Conservation (phyloP, 2,113 vertebrate species). For the Thalassoma bifasciatum region DNA sequence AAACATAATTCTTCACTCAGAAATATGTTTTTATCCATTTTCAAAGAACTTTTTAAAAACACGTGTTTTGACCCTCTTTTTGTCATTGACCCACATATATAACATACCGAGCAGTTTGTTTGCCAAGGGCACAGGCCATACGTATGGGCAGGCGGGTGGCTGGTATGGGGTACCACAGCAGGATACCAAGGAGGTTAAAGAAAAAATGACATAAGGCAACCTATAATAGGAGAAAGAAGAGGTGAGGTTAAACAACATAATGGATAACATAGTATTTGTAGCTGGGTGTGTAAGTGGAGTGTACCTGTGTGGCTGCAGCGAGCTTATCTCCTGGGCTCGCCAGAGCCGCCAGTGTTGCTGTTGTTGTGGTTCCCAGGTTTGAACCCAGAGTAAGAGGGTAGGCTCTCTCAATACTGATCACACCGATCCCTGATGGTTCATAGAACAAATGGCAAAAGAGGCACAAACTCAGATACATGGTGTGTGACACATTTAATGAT, state of each 20-base stretch:
- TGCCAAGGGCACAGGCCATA: conserved; percentile 87
- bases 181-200: conserved; percentile 91
- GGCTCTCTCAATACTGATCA: conserved; percentile 87
- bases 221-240: conserved; percentile 62
- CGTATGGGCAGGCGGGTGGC: conserved; percentile 86
- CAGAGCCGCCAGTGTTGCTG: conserved; percentile 85
- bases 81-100: too few relatives aligned
- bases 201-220: conserved; percentile 92
- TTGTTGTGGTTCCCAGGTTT: conserved; percentile 88
- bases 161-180: conserved; percentile 90
- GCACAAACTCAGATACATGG: too few relatives aligned
- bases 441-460: too few relatives aligned
- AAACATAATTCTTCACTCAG: too few relatives aligned
- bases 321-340: conserved; percentile 86
- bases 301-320: conserved; percentile 86
- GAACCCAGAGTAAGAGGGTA: conserved; percentile 88
- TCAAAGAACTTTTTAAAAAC: too few relatives aligned
- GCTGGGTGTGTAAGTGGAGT: accelerated
- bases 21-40: too few relatives aligned
- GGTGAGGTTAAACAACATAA: not conserved
- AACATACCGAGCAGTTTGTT: conserved; percentile 83
- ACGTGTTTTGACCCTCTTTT: too few relatives aligned
- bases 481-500: too few relatives aligned
- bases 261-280: too few relatives aligned
- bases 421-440: conserved; percentile 81